These are phyloP conservation scores for Callitettix versicolor DNA, from an alignment of 1,140 invertebrate species.

Conservation along the genomic window DNA sequence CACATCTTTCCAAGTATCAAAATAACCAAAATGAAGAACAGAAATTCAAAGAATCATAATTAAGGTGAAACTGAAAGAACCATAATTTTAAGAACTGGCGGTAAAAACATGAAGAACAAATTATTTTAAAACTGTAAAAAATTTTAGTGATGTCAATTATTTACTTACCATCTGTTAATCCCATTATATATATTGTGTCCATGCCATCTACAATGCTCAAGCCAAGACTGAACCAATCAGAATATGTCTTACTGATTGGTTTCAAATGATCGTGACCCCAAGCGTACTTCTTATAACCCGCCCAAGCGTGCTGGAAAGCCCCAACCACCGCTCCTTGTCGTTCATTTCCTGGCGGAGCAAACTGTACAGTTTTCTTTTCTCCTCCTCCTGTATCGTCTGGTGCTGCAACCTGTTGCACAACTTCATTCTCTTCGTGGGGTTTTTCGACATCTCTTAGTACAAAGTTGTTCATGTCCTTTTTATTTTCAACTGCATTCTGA, in stretches of 20 bases:
- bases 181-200: slow-evolving; percentile 90
- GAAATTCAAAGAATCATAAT: too few relatives aligned
- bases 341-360: slow-evolving; percentile 60
- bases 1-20: too few relatives aligned
- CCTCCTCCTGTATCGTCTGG: not conserved
- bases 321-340: slow-evolving; percentile 70
- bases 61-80: too few relatives aligned
- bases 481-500: not conserved
- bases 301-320: slow-evolving; percentile 87
- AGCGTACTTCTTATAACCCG: slow-evolving; percentile 77
- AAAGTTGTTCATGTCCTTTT: not conserved
- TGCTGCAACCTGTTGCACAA: slow-evolving; percentile 4
- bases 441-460: not conserved
- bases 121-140: too few relatives aligned
- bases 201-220: slow-evolving; percentile 84
- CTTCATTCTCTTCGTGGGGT: slow-evolving; percentile 12
- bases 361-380: slow-evolving; percentile 26
- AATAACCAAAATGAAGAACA: too few relatives aligned
- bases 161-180: slow-evolving; percentile 70
- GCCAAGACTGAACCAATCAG: slow-evolving; percentile 86
- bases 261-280: slow-evolving; percentile 92
- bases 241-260: slow-evolving; percentile 66
- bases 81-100: too few relatives aligned
- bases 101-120: too few relatives aligned
- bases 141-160: too few relatives aligned